A percentile compares a stretch with the other conserved stretches of the same genome.
Evolutionary conservation across 1,140 invertebrate species (phyloP).

Genomic region (Drosophila melanica): DNA sequence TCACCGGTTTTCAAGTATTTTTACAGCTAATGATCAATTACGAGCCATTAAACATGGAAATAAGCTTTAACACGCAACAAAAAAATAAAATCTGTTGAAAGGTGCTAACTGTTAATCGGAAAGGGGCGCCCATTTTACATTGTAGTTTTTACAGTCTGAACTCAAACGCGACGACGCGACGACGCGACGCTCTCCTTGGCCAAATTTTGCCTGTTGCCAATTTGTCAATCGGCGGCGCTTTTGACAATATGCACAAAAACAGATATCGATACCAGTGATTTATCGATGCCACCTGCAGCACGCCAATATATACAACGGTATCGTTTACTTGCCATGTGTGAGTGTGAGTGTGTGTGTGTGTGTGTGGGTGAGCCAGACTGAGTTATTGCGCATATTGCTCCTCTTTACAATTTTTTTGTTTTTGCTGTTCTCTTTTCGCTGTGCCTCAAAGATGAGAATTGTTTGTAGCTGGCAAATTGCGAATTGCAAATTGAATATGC

Average conservation of each 20-base stretch:
- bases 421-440: not conserved
- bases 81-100: slow-evolving; percentile 13
- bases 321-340: slow-evolving; percentile 1
- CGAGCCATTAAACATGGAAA: slow-evolving; percentile 37
- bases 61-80: slow-evolving; percentile 13
- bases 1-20: slow-evolving; percentile 37
- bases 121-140: not conserved
- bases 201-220: slow-evolving; percentile 42
- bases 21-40: slow-evolving; percentile 51
- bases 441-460: slow-evolving; percentile 28
- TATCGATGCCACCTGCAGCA: slow-evolving; percentile 51
- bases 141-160: not conserved
- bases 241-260: slow-evolving; percentile 45
- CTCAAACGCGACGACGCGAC: slow-evolving; percentile 2
- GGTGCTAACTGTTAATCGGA: slow-evolving; percentile 21
- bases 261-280: slow-evolving; percentile 47
- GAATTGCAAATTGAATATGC: slow-evolving; percentile 40
- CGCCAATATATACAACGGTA: slow-evolving; percentile 3
- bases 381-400: slow-evolving; percentile 24
- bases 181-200: slow-evolving; percentile 41
- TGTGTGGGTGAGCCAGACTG: slow-evolving; percentile 8
- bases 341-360: not conserved
- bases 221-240: slow-evolving; percentile 51
- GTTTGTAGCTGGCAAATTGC: not conserved
- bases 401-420: slow-evolving; percentile 24